These are phyloP conservation scores for human DNA, from an alignment of 2,113 vertebrate genomes.

Conservation along the genomic window DNA sequence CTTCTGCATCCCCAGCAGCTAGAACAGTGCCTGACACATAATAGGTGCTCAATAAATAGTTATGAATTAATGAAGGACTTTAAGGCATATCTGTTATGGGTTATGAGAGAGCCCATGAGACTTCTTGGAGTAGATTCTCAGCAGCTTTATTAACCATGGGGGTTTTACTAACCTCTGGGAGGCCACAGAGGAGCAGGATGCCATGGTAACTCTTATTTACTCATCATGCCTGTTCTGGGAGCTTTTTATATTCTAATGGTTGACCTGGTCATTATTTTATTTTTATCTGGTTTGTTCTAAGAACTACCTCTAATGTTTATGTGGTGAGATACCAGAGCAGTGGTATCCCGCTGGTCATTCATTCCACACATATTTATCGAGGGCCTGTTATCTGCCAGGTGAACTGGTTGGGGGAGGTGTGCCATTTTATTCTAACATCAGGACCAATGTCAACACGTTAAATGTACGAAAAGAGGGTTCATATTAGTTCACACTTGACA, in stretches of 20 bases:
- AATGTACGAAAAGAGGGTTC: background rate
- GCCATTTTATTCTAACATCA: background rate
- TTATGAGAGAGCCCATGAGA: background rate
- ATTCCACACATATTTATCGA: background rate
- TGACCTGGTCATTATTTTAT: slow-evolving; percentile 55
- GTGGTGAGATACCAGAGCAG: background rate
- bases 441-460: background rate
- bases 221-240: background rate
- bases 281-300: slow-evolving; percentile 21
- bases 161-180: background rate
- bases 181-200: background rate
- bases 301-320: background rate
- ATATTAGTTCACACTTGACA: background rate
- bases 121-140: background rate
- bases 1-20: background rate
- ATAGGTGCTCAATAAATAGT: background rate
- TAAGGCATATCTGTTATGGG: background rate
- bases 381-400: background rate
- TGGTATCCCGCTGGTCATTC: background rate
- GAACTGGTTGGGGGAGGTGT: background rate
- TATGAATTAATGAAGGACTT: background rate
- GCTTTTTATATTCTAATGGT: background rate
- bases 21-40: background rate
- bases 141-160: background rate
- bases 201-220: slow-evolving; percentile 55